Evolutionary conservation across 2,888 invertebrate species (phyloP).

Genomic region (Morpho helenor): DNA sequence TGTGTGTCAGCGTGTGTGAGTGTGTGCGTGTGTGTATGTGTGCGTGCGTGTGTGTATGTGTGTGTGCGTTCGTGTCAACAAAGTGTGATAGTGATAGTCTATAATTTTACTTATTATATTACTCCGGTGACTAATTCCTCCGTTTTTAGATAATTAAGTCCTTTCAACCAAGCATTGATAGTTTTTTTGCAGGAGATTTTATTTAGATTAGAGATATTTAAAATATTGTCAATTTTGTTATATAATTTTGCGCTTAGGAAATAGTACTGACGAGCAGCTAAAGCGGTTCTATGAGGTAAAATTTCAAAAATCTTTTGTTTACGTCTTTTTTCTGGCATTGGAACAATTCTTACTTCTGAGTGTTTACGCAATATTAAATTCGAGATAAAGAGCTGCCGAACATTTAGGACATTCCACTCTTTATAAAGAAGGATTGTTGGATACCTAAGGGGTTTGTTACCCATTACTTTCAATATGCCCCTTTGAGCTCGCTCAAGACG

Average conservation of each 20-base stretch:
- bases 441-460: background rate
- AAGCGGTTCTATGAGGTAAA: background rate
- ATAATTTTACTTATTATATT: background rate
- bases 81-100: background rate
- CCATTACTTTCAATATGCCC: background rate
- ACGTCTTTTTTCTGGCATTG: background rate
- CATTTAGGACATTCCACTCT: background rate
- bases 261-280: no score
- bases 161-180: no score
- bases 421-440: background rate
- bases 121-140: no score
- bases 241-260: no score
- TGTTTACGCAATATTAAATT: no score
- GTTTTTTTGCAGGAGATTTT: no score
- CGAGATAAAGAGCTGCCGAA: background rate
- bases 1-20: background rate
- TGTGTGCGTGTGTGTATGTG: background rate
- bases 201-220: no score
- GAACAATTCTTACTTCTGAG: background rate
- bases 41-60: no score
- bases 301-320: background rate
- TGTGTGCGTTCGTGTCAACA: background rate
- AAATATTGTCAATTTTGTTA: no score
- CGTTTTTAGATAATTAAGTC: no score
- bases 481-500: background rate